A percentile compares a stretch with the other conserved stretches of the same genome.
These are phyloP conservation scores for fruit fly (Drosophila melanogaster) DNA, from an alignment of 1,140 invertebrate species.

Conservation along the genomic window Release_6_plus_ISO1_MT NT_033777.3:15694501-15695000, in stretches of 20 bases:
- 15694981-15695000: conserved; percentile 21
- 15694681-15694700: background rate
- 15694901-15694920: background rate
- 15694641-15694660: background rate
- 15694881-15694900: background rate
- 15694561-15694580: conserved; percentile 13
- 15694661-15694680: background rate
- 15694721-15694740: too few relatives aligned
- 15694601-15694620: conserved; percentile 1
- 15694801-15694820: too few relatives aligned
- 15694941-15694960: background rate
- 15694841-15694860: background rate
- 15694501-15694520: conserved; percentile 11
- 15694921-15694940: background rate
- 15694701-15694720: background rate
- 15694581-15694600: conserved; percentile 3
- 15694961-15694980: conserved; percentile 28
- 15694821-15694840: too few relatives aligned
- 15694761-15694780: too few relatives aligned
- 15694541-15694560: conserved; percentile 14
- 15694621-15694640: conserved; percentile 31
- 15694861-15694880: background rate
- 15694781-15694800: too few relatives aligned
- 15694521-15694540: conserved; percentile 25
- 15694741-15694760: too few relatives aligned